Evolutionary conservation across 2,797 vertebrate species (phyloP).

Genomic region (Anguilla megastoma): DNA sequence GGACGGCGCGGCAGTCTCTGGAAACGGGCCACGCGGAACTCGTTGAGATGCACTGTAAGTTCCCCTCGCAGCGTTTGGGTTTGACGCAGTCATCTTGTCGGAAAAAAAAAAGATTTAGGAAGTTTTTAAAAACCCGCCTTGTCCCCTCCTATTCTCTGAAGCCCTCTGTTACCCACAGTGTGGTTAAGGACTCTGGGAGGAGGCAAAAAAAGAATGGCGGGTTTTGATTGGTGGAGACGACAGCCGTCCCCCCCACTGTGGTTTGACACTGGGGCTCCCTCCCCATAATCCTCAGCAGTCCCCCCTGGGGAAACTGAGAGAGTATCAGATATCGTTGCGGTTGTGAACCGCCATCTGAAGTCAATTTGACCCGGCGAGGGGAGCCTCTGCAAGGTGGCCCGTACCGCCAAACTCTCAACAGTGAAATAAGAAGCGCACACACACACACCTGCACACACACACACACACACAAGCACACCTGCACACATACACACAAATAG

Average conservation of each 20-base stretch:
- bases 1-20: not conserved
- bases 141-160: too few species aligned
- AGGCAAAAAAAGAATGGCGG: not conserved
- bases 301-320: conserved; percentile 59
- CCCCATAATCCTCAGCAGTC: conserved; percentile 34
- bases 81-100: not conserved
- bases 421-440: not conserved
- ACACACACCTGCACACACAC: conserved; percentile 30
- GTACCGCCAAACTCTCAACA: conserved; percentile 44
- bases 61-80: conserved; percentile 9
- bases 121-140: not conserved
- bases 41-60: not conserved
- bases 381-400: conserved; percentile 55
- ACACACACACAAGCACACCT: conserved; percentile 25
- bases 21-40: not conserved
- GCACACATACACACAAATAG: not conserved
- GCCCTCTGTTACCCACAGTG: too few species aligned
- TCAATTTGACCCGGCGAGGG: conserved; percentile 64
- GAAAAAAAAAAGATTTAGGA: conserved; percentile 8
- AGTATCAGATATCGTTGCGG: conserved; percentile 66
- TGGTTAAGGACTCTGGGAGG: not conserved
- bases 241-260: conserved; percentile 66
- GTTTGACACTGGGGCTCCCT: not conserved
- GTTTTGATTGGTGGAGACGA: conserved; percentile 60
- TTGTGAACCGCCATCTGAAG: conserved; percentile 67